Evolutionary conservation across 2,888 invertebrate genomes (phyloP).

Genomic region (Electrophaes corylata): DNA sequence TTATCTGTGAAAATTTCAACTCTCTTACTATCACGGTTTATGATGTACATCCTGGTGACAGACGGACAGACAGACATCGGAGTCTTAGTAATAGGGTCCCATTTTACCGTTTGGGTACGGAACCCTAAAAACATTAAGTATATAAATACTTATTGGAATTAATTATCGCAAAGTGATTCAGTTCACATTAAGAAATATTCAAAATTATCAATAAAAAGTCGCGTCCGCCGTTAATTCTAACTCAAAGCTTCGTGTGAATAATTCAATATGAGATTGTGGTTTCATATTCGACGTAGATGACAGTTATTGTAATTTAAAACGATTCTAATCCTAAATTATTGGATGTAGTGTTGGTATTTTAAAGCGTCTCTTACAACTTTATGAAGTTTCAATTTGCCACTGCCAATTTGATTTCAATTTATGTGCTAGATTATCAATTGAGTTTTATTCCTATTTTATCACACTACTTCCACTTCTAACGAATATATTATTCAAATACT

Average conservation of each 20-base stretch:
- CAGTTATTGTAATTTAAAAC: conserved; percentile 26
- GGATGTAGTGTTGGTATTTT: neutral
- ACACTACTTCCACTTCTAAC: too few species aligned
- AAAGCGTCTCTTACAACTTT: neutral
- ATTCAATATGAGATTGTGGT: conserved; percentile 29
- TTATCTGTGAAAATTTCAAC: too few species aligned
- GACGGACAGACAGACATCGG: too few species aligned
- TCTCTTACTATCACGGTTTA: too few species aligned
- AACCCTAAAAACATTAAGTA: too few species aligned
- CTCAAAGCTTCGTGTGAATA: conserved; percentile 25
- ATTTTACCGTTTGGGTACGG: too few species aligned
- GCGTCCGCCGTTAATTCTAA: neutral
- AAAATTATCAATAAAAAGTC: conserved; percentile 8
- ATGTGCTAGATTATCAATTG: neutral
- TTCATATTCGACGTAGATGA: conserved; percentile 14
- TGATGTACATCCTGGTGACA: too few species aligned
- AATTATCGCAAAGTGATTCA: too few species aligned
- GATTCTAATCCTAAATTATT: conserved; percentile 22
- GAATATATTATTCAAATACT: too few species aligned
- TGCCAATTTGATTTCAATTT: neutral
- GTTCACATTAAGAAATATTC: neutral
- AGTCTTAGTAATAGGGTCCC: too few species aligned
- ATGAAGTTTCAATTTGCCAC: conserved; percentile 8
- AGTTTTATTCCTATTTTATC: neutral
- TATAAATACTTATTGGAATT: too few species aligned